Conservation (phyloP, 2,888 invertebrate species). For the Andrena praecox region DNA sequence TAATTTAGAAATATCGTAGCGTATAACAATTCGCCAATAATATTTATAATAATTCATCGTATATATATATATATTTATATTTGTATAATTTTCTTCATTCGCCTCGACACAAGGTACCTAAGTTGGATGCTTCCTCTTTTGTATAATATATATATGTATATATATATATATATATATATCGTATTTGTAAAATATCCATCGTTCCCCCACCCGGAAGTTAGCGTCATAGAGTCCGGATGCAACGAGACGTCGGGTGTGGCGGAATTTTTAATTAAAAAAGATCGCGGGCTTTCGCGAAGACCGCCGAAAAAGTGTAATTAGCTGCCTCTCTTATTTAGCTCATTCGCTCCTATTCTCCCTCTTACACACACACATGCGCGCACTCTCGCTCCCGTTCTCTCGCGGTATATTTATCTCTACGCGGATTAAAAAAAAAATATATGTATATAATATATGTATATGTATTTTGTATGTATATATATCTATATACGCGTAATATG, state of each 20-base stretch:
- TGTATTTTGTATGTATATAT: slow-evolving; percentile 47
- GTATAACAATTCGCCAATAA: slow-evolving; percentile 75
- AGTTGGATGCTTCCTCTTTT: slow-evolving; percentile 64
- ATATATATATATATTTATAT: slow-evolving; percentile 65
- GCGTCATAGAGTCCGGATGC: slow-evolving; percentile 6
- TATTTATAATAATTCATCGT: slow-evolving; percentile 67
- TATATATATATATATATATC: slow-evolving; percentile 68
- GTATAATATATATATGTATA: slow-evolving; percentile 59
- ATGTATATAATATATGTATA: slow-evolving; percentile 55
- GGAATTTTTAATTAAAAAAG: slow-evolving; percentile 68
- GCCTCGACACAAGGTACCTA: slow-evolving; percentile 79
- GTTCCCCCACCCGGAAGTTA: slow-evolving; percentile 12
- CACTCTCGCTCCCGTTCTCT: slow-evolving; percentile 19
- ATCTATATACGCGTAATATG: slow-evolving; percentile 49
- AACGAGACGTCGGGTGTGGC: slow-evolving; percentile 42
- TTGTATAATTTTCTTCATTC: slow-evolving; percentile 67
- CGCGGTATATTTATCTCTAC: slow-evolving; percentile 60
- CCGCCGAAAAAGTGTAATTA: slow-evolving; percentile 77
- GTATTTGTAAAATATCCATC: slow-evolving; percentile 70
- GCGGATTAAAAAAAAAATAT: slow-evolving; percentile 69
- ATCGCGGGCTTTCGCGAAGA: slow-evolving; percentile 69
- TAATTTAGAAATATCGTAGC: slow-evolving; percentile 80
- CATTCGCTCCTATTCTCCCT: not conserved
- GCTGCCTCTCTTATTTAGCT: slow-evolving; percentile 76
- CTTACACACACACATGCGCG: not conserved